Conservation (phyloP, 1,140 invertebrate genomes). For the Phthorimaea operculella region DNA sequence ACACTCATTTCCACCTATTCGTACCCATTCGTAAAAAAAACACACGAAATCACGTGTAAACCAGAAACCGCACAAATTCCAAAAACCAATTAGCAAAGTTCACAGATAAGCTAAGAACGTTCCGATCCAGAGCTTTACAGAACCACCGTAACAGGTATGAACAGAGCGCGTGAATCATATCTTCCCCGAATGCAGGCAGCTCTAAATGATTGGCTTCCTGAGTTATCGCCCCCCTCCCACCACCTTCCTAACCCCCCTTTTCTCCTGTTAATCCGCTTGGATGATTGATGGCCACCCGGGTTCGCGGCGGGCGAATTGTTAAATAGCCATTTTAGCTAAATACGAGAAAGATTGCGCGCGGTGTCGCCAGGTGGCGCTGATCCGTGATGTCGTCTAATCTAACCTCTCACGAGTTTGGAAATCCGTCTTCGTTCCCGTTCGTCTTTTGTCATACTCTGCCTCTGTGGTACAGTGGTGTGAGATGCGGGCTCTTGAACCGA, state of each 20-base stretch:
- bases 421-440: background rate
- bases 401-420: background rate
- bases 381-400: background rate
- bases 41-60: no score
- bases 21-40: no score
- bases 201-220: conserved; percentile 2
- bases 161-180: background rate
- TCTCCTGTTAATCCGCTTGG: background rate
- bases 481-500: no score
- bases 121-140: background rate
- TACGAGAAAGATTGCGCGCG: conserved; percentile 2
- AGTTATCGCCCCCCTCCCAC: background rate
- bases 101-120: no score
- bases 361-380: conserved; percentile 2
- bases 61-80: no score
- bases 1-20: no score
- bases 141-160: background rate
- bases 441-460: no score
- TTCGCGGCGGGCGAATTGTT: conserved; percentile 3
- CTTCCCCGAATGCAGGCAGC: background rate
- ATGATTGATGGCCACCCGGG: conserved; percentile 1
- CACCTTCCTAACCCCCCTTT: background rate
- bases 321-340: conserved; percentile 6
- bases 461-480: no score
- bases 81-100: no score